Evolutionary conservation across 2,797 vertebrate genomes (phyloP).

Genomic region (Spondyliosoma cantharus): DNA sequence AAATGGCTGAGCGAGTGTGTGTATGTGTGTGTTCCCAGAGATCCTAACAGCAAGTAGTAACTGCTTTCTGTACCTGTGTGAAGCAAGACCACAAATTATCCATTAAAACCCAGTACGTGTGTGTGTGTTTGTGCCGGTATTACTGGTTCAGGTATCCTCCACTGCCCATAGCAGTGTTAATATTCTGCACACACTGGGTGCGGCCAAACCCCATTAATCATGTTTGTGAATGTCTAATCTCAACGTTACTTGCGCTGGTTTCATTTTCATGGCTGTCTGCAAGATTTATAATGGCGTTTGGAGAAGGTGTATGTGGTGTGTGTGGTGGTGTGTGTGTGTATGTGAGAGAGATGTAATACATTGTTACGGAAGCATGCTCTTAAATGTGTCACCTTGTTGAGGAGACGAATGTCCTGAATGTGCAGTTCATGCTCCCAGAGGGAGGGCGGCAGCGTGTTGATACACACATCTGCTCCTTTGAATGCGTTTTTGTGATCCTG

Average conservation of each 20-base stretch:
- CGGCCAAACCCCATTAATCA: conserved; percentile 84
- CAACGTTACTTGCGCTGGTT: conserved; percentile 84
- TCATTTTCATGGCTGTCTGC: conserved; percentile 87
- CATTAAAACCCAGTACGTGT: conserved; percentile 44
- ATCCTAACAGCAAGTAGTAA: conserved; percentile 46
- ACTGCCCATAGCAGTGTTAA: conserved; percentile 77
- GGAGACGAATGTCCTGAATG: conserved; percentile 64
- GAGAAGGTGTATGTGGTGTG: conserved; percentile 61
- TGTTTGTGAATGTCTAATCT: conserved; percentile 88
- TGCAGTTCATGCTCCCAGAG: conserved; percentile 52
- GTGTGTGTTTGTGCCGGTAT: conserved; percentile 40
- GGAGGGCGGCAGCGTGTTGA: conserved; percentile 33
- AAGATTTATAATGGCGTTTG: conserved; percentile 86
- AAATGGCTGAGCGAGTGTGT: conserved; percentile 32
- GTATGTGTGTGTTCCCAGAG: conserved; percentile 34
- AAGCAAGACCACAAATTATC: conserved; percentile 40
- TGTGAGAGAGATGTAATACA: conserved; percentile 53
- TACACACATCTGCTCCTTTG: conserved; percentile 41
- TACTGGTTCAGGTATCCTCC: conserved; percentile 67
- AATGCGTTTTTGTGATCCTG: conserved; percentile 21
- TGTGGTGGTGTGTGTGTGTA: conserved; percentile 37
- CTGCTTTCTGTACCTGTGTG: conserved; percentile 40
- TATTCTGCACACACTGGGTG: conserved; percentile 82
- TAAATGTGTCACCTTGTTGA: conserved; percentile 76
- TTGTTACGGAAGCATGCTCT: conserved; percentile 68